Evolutionary conservation across 2,797 vertebrate species (phyloP), one percentile per base, ranked within the genome.

Genomic region (Acanthis flammea): DNA sequence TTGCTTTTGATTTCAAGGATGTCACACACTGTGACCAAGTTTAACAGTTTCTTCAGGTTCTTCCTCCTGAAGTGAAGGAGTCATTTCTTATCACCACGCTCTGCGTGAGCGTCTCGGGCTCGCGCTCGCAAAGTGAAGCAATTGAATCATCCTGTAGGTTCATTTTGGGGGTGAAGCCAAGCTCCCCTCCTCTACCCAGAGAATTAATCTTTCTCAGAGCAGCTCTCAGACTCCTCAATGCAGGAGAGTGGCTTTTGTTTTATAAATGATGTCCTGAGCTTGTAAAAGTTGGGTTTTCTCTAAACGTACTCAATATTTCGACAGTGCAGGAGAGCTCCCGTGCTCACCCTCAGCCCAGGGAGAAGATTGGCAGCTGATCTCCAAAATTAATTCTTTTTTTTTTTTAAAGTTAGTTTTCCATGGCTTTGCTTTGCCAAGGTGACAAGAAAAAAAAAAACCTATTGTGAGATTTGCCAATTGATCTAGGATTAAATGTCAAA

Each of bases 1-100:
- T 95, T 58, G 68, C 92, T 89, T 95, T 89, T 87, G 83, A 94
- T 95, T 96, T 95, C 94, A 95, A 94, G 89, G 93, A 94, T 94
- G 83, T 95, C 94, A 92, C 74, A 80, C 42, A 73, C 88, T 96
- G 94, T 96, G 95, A 96, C 84, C 91, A 86, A 60, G 55, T 80
- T 92, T 67, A 94, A 86, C 87, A 94, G 95, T 94, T 90, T 58
- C 93, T 89, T 68, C 92, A 90, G 84, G 62, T 89, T 85, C 90
- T 89, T 77, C 72, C 79, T 90, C 51, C 79, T 70, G 71, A 86
- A 95, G 86, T 35, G 90, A 91, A 91, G 85, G 81, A 95, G 92
- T 82, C 37, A 95, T 96, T 96, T 93, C 94, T 96, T 83, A 90
- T 35, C 66, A 33, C 54, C n/a, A 16, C 0, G 0, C 71, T 94